phyloP scores from a whole-genome alignment of 2,888 invertebrate genomes.

The Chrysopilus asiliformis region DNA sequence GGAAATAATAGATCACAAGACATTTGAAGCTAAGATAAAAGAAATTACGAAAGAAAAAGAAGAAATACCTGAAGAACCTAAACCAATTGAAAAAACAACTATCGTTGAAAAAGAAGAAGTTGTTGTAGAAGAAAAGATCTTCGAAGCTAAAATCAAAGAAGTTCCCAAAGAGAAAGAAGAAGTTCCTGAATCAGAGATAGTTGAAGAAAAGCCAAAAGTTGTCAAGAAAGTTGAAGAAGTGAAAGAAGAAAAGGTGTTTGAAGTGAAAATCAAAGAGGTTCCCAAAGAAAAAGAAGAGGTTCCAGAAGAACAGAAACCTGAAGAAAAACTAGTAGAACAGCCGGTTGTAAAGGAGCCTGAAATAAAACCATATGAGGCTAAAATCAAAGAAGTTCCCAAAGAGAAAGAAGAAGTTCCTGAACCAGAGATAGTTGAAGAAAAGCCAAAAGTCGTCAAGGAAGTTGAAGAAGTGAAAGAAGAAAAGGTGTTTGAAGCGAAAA shows the following conservation, averaged over 20 bases:
- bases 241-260: conserved; percentile 16
- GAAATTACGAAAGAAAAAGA: conserved; percentile 18
- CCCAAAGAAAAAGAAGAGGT: conserved; percentile 3
- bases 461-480: conserved; percentile 18
- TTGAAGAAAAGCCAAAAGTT: conserved; percentile 22
- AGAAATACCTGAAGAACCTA: conserved; percentile 29
- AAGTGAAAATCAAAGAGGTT: conserved; percentile 8
- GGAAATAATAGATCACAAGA: conserved; percentile 23
- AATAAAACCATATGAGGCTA: conserved; percentile 12
- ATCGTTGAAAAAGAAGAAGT: conserved; percentile 32
- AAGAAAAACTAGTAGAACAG: conserved; percentile 10
- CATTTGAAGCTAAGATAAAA: conserved; percentile 20
- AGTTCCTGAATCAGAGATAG: conserved; percentile 25
- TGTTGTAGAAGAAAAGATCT: conserved; percentile 22
- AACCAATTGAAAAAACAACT: conserved; percentile 25
- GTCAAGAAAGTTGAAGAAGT: conserved; percentile 22
- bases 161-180: conserved; percentile 22
- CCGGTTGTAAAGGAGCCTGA: conserved; percentile 12
- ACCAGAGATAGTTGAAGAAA: conserved; percentile 14
- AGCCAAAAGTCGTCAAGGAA: conserved; percentile 1
- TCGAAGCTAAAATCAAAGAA: conserved; percentile 9
- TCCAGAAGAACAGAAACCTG: conserved; percentile 12
- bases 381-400: conserved; percentile 9
- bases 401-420: conserved; percentile 16
- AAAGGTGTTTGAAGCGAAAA: conserved; percentile 11